Percentiles rank a stretch among this genome's conserved stretches.
These are phyloP conservation scores for Hydrocynus forskahlii DNA, from an alignment of 2,797 vertebrate species.

Conservation along the genomic window DNA sequence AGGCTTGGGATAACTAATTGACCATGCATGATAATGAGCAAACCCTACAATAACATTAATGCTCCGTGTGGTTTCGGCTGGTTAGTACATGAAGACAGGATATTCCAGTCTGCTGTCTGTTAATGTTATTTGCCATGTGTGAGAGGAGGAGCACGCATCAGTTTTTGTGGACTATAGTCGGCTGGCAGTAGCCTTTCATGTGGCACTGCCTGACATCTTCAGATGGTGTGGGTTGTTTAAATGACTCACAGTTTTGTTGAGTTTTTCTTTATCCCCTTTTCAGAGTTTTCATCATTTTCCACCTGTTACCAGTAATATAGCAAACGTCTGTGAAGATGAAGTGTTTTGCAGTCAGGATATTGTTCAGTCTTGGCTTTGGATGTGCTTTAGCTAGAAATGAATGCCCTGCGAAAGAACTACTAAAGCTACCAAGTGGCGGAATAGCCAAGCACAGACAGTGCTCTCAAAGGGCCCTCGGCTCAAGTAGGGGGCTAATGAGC, in stretches of 20 bases:
- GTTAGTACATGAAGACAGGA: constrained; percentile 47
- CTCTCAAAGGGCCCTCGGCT: constrained; percentile 37
- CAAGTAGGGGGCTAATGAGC: constrained; percentile 38
- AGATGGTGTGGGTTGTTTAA: constrained; percentile 45
- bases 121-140: constrained; percentile 57
- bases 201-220: constrained; percentile 48
- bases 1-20: constrained; percentile 43
- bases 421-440: constrained; percentile 17
- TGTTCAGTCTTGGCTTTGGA: constrained; percentile 37
- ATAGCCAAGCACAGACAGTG: constrained; percentile 12
- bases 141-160: constrained; percentile 45
- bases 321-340: constrained; percentile 36
- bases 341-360: constrained; percentile 34
- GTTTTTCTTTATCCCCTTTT: constrained; percentile 39
- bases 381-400: constrained; percentile 30
- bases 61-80: constrained; percentile 47
- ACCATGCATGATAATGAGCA: constrained; percentile 48
- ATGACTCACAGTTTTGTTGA: constrained; percentile 51
- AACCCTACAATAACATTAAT: constrained; percentile 49
- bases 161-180: constrained; percentile 52
- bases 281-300: constrained; percentile 48
- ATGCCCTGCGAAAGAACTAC: constrained; percentile 6
- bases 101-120: constrained; percentile 57
- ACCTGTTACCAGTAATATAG: constrained; percentile 54
- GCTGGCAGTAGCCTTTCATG: constrained; percentile 53